Evolutionary conservation across 2,113 vertebrate genomes (phyloP), one percentile per base, ranked within the genome.

Genomic region (Phycodurus eques): DNA sequence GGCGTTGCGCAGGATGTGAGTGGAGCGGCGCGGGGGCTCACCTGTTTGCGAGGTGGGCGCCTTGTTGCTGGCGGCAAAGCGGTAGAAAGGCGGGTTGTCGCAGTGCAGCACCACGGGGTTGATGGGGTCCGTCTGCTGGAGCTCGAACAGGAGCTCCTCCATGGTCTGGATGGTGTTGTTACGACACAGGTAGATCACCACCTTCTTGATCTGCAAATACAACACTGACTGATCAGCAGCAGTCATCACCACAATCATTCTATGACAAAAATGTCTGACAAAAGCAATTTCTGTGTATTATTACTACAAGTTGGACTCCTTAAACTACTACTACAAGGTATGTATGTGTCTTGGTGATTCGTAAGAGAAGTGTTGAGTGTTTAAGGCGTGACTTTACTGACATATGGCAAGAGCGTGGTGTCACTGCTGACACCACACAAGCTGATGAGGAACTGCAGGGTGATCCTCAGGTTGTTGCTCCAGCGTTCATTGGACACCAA

Each of bases 101-200:
- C 96, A 99, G 62, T 99, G 98, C 69, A 98, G 90, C 64, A 99
- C 97, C 27, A 98, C 96, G 1, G 98, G 97, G 87, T 98, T 99
- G 80, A 99, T 96, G 0, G 97, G 97, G 82, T 99, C 98, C 0
- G 97, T 99, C 90, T 99, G 97, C 91, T 99, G 97, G 64, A 99
- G 94, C 87, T 99, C 98, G 71, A 98, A 98, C 43, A 99, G 92
- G 14, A 99, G 95, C 84, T 99, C 98, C 83, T 99, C 98, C 98
- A 99, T 99, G 6, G 96, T 99, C 80, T 99, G 96, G 73, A 99
- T 98, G 66, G 98, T 99, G 91, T 98, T 99, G 85, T 98, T 98
- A 49, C 97, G 95, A 80, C 98, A 99, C 2, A 99, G 80, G 88
- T 98, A 99, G 71, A 98, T 95, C 6, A 96, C 96, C 86, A 99